A percentile compares a stretch with the other conserved stretches of the same genome.
These are phyloP conservation scores for Pterostichus madidus DNA, from an alignment of 2,888 invertebrate species.

Conservation along the genomic window DNA sequence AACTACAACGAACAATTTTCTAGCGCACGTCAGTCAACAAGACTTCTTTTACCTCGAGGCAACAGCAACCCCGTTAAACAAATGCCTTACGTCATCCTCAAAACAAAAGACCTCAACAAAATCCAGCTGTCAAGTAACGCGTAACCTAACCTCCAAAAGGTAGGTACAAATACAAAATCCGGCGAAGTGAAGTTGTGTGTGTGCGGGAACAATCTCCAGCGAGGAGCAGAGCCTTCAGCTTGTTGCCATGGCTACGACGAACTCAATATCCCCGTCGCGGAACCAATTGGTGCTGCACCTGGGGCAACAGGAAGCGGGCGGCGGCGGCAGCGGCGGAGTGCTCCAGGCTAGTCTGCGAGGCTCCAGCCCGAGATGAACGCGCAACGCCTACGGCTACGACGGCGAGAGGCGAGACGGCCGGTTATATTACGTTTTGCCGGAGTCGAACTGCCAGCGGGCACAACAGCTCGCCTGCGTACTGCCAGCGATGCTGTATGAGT, in stretches of 20 bases:
- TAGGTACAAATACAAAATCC: not conserved
- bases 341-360: constrained; percentile 9
- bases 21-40: constrained; percentile 5
- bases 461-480: constrained; percentile 51
- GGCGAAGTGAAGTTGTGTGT: not conserved
- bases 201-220: constrained; percentile 32
- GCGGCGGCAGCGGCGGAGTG: constrained; percentile 62
- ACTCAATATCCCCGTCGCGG: constrained; percentile 75
- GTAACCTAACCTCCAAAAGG: not conserved
- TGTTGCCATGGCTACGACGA: constrained; percentile 74
- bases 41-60: constrained; percentile 2
- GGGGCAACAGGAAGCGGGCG: constrained; percentile 63
- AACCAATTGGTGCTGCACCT: constrained; percentile 62
- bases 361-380: constrained; percentile 44
- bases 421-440: constrained; percentile 71
- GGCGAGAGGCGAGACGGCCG: constrained; percentile 70
- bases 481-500: constrained; percentile 19
- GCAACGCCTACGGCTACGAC: constrained; percentile 68
- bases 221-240: constrained; percentile 70
- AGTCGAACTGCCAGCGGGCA: constrained; percentile 69
- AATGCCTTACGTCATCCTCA: constrained; percentile 20
- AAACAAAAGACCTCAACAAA: constrained; percentile 31
- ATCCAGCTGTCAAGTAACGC: constrained; percentile 23
- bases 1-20: constrained; percentile 7
- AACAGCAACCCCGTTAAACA: constrained; percentile 32